Percentiles rank a stretch among this genome's conserved stretches.
Evolutionary conservation across 2,888 invertebrate genomes (phyloP).

Genomic region (Germaria angustata): DNA sequence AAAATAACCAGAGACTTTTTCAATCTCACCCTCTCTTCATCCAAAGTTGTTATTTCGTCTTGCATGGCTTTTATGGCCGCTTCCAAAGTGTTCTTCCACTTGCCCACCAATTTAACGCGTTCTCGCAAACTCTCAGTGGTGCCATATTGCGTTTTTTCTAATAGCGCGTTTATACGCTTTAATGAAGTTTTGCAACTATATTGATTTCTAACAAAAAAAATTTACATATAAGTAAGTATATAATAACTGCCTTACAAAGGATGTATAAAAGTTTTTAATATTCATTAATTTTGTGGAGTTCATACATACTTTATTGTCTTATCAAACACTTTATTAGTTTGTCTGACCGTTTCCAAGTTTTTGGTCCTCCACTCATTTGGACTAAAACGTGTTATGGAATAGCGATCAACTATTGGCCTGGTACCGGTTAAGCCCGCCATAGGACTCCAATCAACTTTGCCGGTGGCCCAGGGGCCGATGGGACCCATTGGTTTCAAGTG

Average conservation of each 20-base stretch:
- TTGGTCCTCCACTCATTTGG: slow-evolving; percentile 86
- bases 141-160: slow-evolving; percentile 86
- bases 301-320: slow-evolving; percentile 81
- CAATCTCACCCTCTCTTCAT: slow-evolving; percentile 85
- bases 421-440: slow-evolving; percentile 86
- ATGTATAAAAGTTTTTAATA: background rate
- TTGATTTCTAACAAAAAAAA: slow-evolving; percentile 79
- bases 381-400: slow-evolving; percentile 87
- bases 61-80: slow-evolving; percentile 85
- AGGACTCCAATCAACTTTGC: slow-evolving; percentile 87
- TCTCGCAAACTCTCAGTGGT: slow-evolving; percentile 84
- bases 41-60: slow-evolving; percentile 85
- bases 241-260: background rate
- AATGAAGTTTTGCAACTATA: slow-evolving; percentile 85
- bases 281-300: too few relatives aligned
- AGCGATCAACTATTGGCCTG: slow-evolving; percentile 87
- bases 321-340: slow-evolving; percentile 79
- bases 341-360: slow-evolving; percentile 82
- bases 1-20: slow-evolving; percentile 85
- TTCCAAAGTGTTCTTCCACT: slow-evolving; percentile 89
- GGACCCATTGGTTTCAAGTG: slow-evolving; percentile 81
- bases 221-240: background rate
- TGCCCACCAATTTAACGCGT: slow-evolving; percentile 85
- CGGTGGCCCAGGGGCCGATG: slow-evolving; percentile 85
- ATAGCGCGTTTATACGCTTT: slow-evolving; percentile 83